Percentiles rank a stretch among this genome's conserved stretches.
Conservation (phyloP, 1,140 invertebrate genomes). For the Habropoda laboriosa region DNA sequence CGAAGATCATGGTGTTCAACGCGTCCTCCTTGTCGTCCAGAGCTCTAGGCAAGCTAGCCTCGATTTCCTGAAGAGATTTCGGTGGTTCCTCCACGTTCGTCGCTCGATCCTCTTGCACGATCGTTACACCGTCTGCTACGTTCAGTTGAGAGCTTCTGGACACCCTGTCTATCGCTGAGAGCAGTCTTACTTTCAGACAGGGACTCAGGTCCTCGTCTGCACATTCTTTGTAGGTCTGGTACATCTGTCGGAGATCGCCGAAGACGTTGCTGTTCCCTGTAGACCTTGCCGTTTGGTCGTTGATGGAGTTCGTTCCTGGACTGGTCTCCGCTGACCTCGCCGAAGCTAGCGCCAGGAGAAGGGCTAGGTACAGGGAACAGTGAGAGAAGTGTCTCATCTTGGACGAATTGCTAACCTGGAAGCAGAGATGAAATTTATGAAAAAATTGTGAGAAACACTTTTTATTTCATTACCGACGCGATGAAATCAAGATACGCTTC, state of each 20-base stretch:
- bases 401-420: constrained; percentile 61
- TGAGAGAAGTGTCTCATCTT: constrained; percentile 70
- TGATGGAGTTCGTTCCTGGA: constrained; percentile 78
- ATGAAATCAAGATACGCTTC: too few relatives aligned
- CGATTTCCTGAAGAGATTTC: constrained; percentile 84
- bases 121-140: constrained; percentile 87
- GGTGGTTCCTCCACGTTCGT: constrained; percentile 75
- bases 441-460: too few relatives aligned
- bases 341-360: constrained; percentile 73
- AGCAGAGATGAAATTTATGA: too few relatives aligned
- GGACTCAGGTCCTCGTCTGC: constrained; percentile 86
- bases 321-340: constrained; percentile 80
- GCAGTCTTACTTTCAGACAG: constrained; percentile 89
- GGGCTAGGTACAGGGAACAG: constrained; percentile 71
- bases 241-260: constrained; percentile 82
- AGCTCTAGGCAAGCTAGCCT: constrained; percentile 86
- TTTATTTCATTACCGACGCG: too few relatives aligned
- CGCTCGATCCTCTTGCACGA: constrained; percentile 84
- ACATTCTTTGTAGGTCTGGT: constrained; percentile 89
- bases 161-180: constrained; percentile 87
- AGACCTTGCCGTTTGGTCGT: constrained; percentile 77
- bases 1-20: constrained; percentile 88
- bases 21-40: constrained; percentile 87
- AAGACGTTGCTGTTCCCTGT: constrained; percentile 75
- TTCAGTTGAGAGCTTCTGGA: constrained; percentile 85